phyloP scores from a whole-genome alignment of 2,797 vertebrate species.

The Otolemur crassicaudatus region DNA sequence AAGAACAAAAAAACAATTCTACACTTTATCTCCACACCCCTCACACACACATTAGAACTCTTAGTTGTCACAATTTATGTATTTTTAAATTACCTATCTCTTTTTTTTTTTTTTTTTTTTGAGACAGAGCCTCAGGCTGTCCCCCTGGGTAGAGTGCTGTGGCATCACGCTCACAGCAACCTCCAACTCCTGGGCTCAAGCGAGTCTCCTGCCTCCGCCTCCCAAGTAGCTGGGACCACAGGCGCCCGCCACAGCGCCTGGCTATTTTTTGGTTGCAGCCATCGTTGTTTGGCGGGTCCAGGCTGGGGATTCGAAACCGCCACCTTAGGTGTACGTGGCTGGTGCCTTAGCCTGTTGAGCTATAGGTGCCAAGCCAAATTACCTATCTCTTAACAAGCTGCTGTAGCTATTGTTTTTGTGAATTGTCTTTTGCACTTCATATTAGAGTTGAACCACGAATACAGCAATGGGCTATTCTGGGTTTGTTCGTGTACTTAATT shows the following conservation, averaged over 20 bases:
- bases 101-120: background rate
- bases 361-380: background rate
- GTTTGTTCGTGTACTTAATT: background rate
- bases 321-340: no score
- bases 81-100: background rate
- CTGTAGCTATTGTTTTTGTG: background rate
- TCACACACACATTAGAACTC: background rate
- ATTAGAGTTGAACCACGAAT: background rate
- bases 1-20: background rate
- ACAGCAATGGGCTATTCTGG: background rate
- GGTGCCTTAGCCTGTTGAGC: no score
- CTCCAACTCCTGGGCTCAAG: no score
- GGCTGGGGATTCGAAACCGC: no score
- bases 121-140: no score
- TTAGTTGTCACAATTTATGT: background rate
- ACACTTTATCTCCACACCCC: background rate
- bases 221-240: no score
- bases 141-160: no score
- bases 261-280: no score
- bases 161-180: no score
- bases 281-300: no score
- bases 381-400: background rate
- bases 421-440: background rate
- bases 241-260: no score
- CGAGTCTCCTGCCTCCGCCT: no score